These are phyloP conservation scores for Empis stercorea DNA, from an alignment of 2,888 invertebrate genomes.

Conservation along the genomic window DNA sequence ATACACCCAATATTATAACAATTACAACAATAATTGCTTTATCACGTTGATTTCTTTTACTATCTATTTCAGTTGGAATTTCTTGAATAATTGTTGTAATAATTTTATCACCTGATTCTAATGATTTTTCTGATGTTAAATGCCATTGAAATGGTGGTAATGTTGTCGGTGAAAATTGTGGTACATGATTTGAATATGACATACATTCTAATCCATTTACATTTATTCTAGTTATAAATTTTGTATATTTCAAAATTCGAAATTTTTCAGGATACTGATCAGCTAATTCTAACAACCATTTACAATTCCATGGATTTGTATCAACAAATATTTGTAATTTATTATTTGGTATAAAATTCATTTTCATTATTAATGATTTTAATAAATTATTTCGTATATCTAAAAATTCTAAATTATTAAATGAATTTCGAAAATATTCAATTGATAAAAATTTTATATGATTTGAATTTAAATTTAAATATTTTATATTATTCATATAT, in stretches of 20 bases:
- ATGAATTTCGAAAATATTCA: conserved; percentile 1
- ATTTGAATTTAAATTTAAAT: conserved; percentile 7
- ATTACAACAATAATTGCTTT: conserved; percentile 7
- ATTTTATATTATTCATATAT: conserved; percentile 2
- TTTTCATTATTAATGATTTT: not conserved
- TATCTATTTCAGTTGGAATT: not conserved
- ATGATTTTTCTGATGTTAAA: too few species aligned
- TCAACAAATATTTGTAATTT: conserved; percentile 4
- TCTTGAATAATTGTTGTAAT: not conserved
- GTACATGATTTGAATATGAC: conserved; percentile 2
- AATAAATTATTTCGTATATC: conserved; percentile 2
- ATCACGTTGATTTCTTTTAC: not conserved
- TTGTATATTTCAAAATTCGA: conserved; percentile 7
- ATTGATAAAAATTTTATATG: conserved; percentile 8
- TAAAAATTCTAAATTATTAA: not conserved
- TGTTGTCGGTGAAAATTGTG: too few species aligned
- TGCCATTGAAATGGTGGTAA: not conserved
- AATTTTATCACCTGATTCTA: too few species aligned
- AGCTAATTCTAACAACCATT: conserved; percentile 7
- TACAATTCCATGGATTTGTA: conserved; percentile 10
- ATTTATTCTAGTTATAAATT: conserved; percentile 8
- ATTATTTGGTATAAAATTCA: not conserved
- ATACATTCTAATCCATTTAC: conserved; percentile 9
- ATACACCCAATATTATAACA: conserved; percentile 5
- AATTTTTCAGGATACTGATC: conserved; percentile 5